Evolutionary conservation across 2,113 vertebrate species (phyloP).

Genomic region (Myanophis thanlyinensis): DNA sequence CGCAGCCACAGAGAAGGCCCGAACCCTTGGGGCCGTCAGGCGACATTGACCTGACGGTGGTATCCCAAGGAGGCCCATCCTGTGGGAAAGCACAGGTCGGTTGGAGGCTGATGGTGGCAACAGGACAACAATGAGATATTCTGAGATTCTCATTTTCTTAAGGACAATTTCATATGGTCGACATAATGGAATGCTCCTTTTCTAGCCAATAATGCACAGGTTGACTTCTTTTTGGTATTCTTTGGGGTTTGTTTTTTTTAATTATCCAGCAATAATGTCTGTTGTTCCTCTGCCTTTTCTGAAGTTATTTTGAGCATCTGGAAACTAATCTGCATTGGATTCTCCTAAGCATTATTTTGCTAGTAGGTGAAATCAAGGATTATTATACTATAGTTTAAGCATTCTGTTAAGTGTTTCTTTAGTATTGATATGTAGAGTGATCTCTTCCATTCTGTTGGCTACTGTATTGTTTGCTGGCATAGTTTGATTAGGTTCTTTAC

Average conservation of each 20-base stretch:
- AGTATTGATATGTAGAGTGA: background rate
- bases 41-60: no score
- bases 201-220: background rate
- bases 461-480: background rate
- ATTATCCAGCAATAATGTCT: background rate
- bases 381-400: background rate
- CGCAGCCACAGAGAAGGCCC: no score
- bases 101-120: no score
- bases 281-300: background rate
- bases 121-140: background rate
- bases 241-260: background rate
- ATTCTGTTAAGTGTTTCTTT: background rate
- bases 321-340: background rate
- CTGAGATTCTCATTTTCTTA: background rate
- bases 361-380: background rate
- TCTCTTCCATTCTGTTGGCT: background rate
- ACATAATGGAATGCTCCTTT: background rate
- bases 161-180: background rate
- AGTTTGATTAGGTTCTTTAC: background rate
- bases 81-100: no score
- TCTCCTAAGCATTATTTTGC: background rate
- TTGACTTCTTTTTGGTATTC: background rate
- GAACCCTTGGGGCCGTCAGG: no score
- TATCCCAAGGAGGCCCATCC: no score
- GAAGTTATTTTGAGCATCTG: background rate